Evolutionary conservation across 2,797 vertebrate genomes (phyloP).

Genomic region (Apogon talboti): DNA sequence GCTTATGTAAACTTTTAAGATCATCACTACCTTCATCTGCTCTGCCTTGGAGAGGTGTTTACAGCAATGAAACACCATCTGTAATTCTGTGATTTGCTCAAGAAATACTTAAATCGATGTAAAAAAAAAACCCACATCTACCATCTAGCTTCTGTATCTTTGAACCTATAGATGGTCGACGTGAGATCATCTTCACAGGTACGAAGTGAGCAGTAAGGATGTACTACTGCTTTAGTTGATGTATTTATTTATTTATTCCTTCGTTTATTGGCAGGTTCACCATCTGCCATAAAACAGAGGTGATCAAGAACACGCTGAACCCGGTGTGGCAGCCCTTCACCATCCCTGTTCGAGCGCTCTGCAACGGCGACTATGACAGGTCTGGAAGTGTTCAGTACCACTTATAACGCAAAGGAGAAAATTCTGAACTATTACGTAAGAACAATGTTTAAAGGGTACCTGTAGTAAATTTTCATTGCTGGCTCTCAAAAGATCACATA

Average conservation of each 20-base stretch:
- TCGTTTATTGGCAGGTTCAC: conserved; percentile 88
- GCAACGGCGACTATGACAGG: conserved; percentile 98
- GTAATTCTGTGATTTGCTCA: conserved; percentile 20
- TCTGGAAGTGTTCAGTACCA: conserved; percentile 39
- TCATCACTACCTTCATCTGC: conserved; percentile 2
- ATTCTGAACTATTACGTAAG: no score
- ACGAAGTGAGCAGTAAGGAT: conserved; percentile 23
- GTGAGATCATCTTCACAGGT: conserved; percentile 21
- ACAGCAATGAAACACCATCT: conserved; percentile 31
- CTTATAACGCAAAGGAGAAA: no score
- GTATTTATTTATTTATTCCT: background rate
- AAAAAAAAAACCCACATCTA: conserved; percentile 10
- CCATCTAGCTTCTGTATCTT: conserved; percentile 3
- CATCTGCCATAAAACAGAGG: conserved; percentile 98
- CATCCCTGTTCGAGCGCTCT: conserved; percentile 94
- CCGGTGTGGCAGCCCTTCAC: conserved; percentile 97
- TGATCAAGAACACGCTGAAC: conserved; percentile 96
- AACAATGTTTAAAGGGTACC: no score
- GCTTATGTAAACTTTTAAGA: conserved; percentile 6
- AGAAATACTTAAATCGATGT: conserved; percentile 24
- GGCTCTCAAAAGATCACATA: no score
- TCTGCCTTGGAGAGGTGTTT: conserved; percentile 28
- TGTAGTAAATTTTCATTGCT: no score
- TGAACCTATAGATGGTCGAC: conserved; percentile 8
- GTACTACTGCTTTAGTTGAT: conserved; percentile 14